phyloP scores from a whole-genome alignment of 2,888 invertebrate species.

The Hirtodrosophila duncani region DNA sequence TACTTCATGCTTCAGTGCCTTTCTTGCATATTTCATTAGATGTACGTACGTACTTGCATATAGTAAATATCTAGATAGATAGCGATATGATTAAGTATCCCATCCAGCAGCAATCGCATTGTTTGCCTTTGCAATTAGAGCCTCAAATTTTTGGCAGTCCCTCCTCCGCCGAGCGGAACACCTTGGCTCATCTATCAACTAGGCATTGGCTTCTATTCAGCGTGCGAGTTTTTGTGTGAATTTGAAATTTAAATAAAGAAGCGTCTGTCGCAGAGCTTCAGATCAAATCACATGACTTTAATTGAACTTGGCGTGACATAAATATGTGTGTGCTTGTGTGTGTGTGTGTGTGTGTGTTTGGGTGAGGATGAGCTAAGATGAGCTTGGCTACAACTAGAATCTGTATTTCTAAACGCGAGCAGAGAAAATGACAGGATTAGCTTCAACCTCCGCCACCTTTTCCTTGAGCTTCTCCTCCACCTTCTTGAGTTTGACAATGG shows the following conservation, averaged over 20 bases:
- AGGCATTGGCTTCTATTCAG: not conserved
- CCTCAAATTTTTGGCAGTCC: constrained; percentile 35
- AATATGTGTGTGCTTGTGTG: constrained; percentile 43
- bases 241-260: constrained; percentile 57
- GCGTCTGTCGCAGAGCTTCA: constrained; percentile 23
- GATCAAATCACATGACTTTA: constrained; percentile 64
- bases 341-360: constrained; percentile 11
- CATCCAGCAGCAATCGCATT: constrained; percentile 2
- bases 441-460: constrained; percentile 77
- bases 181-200: not conserved
- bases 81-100: constrained; percentile 1
- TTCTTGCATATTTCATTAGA: constrained; percentile 18
- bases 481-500: constrained; percentile 63
- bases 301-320: constrained; percentile 59
- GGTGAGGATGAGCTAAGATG: constrained; percentile 2
- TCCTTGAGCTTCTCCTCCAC: constrained; percentile 75
- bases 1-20: constrained; percentile 37
- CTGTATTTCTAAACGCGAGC: constrained; percentile 66
- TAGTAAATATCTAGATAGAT: too few relatives aligned
- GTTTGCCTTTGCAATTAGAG: constrained; percentile 53
- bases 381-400: constrained; percentile 36
- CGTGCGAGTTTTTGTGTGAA: constrained; percentile 43
- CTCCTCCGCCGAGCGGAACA: not conserved
- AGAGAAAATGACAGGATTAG: constrained; percentile 77
- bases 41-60: too few relatives aligned